These are phyloP conservation scores for Drosophila monieri DNA, from an alignment of 2,888 invertebrate genomes.

Conservation along the genomic window DNA sequence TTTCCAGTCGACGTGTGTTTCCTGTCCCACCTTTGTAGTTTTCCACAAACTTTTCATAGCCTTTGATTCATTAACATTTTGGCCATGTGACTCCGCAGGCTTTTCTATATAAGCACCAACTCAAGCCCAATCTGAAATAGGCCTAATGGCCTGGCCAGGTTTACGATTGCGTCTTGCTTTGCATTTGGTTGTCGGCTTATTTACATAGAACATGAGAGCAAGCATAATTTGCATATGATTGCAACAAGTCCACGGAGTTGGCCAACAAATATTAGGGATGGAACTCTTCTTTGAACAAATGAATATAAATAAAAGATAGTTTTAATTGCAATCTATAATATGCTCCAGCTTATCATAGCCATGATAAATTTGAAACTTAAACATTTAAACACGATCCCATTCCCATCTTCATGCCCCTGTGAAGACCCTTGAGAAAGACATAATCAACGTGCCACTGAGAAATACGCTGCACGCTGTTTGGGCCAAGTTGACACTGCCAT, in stretches of 20 bases:
- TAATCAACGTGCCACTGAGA: constrained; percentile 24
- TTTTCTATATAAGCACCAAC: constrained; percentile 16
- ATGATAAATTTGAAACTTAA: no score
- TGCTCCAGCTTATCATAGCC: no score
- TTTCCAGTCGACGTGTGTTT: constrained; percentile 33
- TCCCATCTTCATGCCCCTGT: constrained; percentile 10
- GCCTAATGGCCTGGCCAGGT: constrained; percentile 46
- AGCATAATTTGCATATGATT: constrained; percentile 78
- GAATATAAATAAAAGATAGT: background rate
- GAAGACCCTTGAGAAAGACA: constrained; percentile 20
- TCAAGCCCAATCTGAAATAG: constrained; percentile 17
- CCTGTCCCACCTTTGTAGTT: constrained; percentile 56
- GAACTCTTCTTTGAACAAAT: background rate
- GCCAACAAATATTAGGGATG: background rate
- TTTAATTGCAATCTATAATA: background rate
- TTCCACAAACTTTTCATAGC: constrained; percentile 56
- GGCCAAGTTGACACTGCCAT: constrained; percentile 19
- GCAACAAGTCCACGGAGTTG: constrained; percentile 41
- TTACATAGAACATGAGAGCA: constrained; percentile 78
- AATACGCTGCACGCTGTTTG: constrained; percentile 11
- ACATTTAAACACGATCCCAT: background rate
- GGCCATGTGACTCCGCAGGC: constrained; percentile 35
- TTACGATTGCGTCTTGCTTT: constrained; percentile 56
- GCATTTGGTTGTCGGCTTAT: constrained; percentile 70
- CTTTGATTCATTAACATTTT: constrained; percentile 76